Conservation (phyloP, 1,140 invertebrate species). For the Bombus sylvicola region DNA sequence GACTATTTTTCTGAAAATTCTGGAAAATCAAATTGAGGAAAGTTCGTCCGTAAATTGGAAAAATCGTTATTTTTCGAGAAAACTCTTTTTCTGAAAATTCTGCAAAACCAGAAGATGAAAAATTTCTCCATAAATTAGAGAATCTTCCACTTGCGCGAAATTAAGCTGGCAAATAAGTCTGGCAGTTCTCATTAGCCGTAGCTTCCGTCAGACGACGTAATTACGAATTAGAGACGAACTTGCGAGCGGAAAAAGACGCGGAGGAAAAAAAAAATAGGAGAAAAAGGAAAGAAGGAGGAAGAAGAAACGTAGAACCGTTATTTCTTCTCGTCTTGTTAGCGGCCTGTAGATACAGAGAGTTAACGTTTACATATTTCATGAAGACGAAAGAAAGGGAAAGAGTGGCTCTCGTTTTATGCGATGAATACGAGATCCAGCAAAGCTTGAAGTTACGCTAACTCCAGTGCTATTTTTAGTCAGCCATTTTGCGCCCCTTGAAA, state of each 20-base stretch:
- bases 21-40: too few relatives aligned
- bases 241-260: neutral
- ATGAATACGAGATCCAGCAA: slow-evolving; percentile 10
- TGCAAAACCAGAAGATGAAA: neutral
- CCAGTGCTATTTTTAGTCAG: slow-evolving; percentile 20
- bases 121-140: neutral
- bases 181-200: slow-evolving; percentile 18
- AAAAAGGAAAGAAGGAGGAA: neutral
- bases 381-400: neutral
- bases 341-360: neutral
- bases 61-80: neutral
- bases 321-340: neutral
- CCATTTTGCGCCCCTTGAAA: slow-evolving; percentile 2
- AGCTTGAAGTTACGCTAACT: slow-evolving; percentile 22
- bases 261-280: neutral
- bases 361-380: slow-evolving; percentile 33
- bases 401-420: neutral
- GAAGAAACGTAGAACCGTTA: neutral
- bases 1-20: too few relatives aligned
- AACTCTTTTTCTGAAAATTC: too few relatives aligned
- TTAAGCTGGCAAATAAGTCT: slow-evolving; percentile 11
- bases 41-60: too few relatives aligned
- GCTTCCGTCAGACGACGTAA: slow-evolving; percentile 8
- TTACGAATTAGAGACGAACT: slow-evolving; percentile 24
- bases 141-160: neutral